phyloP scores from a whole-genome alignment of 2,797 vertebrate species.

The Gadopsis bispinosus region DNA sequence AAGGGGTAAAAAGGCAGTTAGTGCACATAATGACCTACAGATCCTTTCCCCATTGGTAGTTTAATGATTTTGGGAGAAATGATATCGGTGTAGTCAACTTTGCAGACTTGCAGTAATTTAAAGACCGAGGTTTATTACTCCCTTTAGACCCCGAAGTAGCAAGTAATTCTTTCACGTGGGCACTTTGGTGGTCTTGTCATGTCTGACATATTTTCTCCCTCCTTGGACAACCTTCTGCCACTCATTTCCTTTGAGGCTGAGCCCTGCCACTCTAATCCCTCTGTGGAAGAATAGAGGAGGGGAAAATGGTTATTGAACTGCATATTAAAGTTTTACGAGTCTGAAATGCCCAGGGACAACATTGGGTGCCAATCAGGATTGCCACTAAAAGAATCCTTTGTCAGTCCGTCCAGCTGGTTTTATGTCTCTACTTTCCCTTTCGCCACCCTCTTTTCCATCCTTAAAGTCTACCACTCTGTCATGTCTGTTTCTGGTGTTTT shows the following conservation, averaged over 20 bases:
- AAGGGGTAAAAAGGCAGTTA: not conserved
- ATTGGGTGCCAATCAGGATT: constrained; percentile 62
- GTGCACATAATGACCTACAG: not conserved
- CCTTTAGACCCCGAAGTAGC: not conserved
- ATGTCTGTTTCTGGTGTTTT: constrained; percentile 55
- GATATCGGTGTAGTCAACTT: not conserved
- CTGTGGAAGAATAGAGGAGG: constrained; percentile 53
- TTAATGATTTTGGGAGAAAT: constrained; percentile 3
- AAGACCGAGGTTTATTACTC: constrained; percentile 11
- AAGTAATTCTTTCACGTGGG: constrained; percentile 23
- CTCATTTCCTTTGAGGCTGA: constrained; percentile 51
- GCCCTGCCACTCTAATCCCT: constrained; percentile 47
- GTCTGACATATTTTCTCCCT: constrained; percentile 36
- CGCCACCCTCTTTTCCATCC: constrained; percentile 62
- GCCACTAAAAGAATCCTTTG: constrained; percentile 69
- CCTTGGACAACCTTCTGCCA: constrained; percentile 43
- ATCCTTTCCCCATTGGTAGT: not conserved
- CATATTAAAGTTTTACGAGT: constrained; percentile 61
- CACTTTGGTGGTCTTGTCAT: constrained; percentile 48
- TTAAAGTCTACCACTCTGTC: constrained; percentile 46
- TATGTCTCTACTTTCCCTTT: constrained; percentile 56
- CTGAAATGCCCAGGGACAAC: constrained; percentile 62
- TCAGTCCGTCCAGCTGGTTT: constrained; percentile 59
- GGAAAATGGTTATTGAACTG: constrained; percentile 57
- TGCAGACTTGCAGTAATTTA: constrained; percentile 6